phyloP scores from a whole-genome alignment of 2,113 vertebrate species.

The Motacilla alba region DNA sequence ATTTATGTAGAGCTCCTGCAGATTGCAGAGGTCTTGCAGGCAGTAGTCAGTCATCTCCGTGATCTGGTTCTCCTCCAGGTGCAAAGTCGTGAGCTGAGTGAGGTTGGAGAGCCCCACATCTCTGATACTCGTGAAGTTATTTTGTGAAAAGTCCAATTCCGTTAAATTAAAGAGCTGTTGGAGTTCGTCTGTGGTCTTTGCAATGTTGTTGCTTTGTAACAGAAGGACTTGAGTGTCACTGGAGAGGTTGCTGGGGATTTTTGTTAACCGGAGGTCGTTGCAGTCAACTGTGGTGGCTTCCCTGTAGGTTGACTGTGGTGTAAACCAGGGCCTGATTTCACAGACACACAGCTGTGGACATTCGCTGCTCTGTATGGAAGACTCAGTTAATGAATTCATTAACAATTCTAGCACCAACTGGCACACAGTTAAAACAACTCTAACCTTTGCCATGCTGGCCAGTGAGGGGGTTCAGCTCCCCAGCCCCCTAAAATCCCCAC shows the following conservation, averaged over 20 bases:
- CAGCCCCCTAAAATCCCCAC: not conserved
- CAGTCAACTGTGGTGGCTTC: conserved; percentile 97
- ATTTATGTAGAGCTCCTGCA: conserved; percentile 98
- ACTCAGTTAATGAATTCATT: conserved; percentile 71
- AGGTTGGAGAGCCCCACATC: conserved; percentile 93
- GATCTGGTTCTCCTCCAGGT: conserved; percentile 97
- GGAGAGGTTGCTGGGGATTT: conserved; percentile 92
- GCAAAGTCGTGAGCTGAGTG: conserved; percentile 93
- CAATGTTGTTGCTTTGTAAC: conserved; percentile 97
- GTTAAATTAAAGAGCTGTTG: conserved; percentile 94
- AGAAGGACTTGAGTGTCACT: conserved; percentile 97
- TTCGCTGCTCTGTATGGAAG: conserved; percentile 79
- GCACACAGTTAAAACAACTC: conserved; percentile 61
- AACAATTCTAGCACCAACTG: conserved; percentile 78
- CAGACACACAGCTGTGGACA: conserved; percentile 97
- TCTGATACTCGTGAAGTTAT: conserved; percentile 91
- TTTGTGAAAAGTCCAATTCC: conserved; percentile 95
- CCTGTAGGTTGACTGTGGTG: conserved; percentile 95
- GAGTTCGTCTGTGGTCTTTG: conserved; percentile 86
- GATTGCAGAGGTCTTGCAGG: conserved; percentile 88
- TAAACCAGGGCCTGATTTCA: conserved; percentile 97
- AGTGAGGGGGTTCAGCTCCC: not conserved
- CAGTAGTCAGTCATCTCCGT: conserved; percentile 91
- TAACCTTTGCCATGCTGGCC: conserved; percentile 80
- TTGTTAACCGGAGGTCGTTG: conserved; percentile 94